Evolutionary conservation across 2,888 invertebrate species (phyloP).

Genomic region (Phyto melanocephala): DNA sequence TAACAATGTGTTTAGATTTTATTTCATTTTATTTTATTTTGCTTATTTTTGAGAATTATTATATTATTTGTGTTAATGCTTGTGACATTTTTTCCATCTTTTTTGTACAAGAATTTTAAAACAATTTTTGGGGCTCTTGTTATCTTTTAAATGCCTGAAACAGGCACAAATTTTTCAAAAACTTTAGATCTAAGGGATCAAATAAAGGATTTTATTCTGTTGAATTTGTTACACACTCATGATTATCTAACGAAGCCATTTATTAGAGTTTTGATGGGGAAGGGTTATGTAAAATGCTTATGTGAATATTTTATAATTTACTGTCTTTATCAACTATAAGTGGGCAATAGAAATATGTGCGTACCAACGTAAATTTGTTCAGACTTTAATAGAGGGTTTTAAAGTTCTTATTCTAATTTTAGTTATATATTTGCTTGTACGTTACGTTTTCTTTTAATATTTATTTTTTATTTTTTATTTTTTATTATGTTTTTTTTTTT

Average conservation of each 20-base stretch:
- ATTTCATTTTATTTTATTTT: neutral
- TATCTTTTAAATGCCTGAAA: neutral
- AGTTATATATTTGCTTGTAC: too few relatives aligned
- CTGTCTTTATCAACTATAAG: neutral
- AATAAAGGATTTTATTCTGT: neutral
- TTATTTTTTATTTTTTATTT: too few relatives aligned
- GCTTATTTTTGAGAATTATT: neutral
- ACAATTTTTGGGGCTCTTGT: neutral
- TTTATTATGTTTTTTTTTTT: too few relatives aligned
- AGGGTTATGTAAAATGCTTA: neutral
- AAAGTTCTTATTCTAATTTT: too few relatives aligned
- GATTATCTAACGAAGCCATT: neutral
- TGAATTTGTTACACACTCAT: neutral
- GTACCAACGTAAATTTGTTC: too few relatives aligned
- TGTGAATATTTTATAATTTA: neutral
- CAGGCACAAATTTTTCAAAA: neutral
- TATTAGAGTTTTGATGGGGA: neutral
- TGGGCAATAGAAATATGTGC: neutral
- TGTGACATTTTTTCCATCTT: neutral
- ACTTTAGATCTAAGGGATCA: neutral
- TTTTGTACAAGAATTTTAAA: neutral
- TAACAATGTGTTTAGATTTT: slow-evolving; percentile 41
- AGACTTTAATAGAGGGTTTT: too few relatives aligned
- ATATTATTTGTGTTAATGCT: slow-evolving; percentile 8
- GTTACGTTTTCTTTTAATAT: too few relatives aligned